Conservation (phyloP, 92 coral and sea anemone species). For the Palythoa grandiflora region DNA sequence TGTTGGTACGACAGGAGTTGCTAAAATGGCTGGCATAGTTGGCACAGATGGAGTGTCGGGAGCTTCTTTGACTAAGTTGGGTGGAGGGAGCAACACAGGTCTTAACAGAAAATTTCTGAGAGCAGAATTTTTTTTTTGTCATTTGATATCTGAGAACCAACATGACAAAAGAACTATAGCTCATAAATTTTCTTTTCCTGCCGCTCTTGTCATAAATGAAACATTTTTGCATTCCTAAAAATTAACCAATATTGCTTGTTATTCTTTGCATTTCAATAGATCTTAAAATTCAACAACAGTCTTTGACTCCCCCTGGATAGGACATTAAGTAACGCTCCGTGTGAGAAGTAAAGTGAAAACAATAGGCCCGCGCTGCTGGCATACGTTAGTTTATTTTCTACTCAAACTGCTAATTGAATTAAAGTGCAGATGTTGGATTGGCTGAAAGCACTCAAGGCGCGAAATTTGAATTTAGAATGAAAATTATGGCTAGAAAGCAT, state of each 20-base stretch:
- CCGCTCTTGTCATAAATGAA: conserved; percentile 3
- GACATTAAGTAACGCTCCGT: conserved; percentile 2
- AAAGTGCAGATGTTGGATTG: conserved; percentile 15
- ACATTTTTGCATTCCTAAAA: not conserved
- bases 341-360: conserved; percentile 21
- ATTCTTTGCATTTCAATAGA: not conserved
- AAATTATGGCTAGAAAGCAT: conserved; percentile 12
- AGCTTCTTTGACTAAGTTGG: no score
- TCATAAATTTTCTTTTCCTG: conserved; percentile 27
- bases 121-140: not conserved
- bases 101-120: not conserved
- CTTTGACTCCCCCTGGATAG: not conserved
- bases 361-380: conserved; percentile 26
- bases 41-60: no score
- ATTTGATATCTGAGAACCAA: conserved; percentile 8
- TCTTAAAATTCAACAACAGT: not conserved
- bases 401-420: conserved; percentile 9
- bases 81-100: not conserved
- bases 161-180: conserved; percentile 28
- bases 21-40: not conserved
- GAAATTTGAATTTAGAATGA: conserved; percentile 34
- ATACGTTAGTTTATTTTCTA: conserved; percentile 19
- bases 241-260: not conserved
- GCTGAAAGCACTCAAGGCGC: conserved; percentile 3
- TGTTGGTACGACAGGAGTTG: no score